These are phyloP conservation scores for Ciconia stormi DNA, from an alignment of 2,113 vertebrate species.

Conservation along the genomic window DNA sequence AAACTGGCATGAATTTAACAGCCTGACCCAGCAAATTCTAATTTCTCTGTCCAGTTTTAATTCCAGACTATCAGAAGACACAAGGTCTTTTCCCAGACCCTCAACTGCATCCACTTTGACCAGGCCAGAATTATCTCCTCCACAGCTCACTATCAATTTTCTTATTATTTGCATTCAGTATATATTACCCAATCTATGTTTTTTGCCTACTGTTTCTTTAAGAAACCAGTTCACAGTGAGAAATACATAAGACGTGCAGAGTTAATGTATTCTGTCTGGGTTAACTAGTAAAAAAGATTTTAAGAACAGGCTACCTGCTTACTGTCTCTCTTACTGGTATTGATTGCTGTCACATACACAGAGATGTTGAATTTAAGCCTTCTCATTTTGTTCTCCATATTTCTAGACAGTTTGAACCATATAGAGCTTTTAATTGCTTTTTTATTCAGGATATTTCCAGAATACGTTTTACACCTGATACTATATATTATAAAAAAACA, in stretches of 20 bases:
- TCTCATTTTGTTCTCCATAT: neutral
- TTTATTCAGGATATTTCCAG: neutral
- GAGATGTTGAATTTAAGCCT: neutral
- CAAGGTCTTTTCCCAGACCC: neutral
- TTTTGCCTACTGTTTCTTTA: neutral
- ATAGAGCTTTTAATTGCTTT: neutral
- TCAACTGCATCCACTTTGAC: neutral
- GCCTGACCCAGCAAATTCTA: neutral
- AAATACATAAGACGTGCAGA: accelerated
- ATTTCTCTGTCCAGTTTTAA: neutral
- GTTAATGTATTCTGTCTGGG: neutral
- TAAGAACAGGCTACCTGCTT: neutral
- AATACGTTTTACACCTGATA: neutral
- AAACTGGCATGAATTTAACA: neutral
- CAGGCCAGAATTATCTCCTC: neutral
- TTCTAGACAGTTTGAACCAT: neutral
- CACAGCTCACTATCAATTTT: neutral
- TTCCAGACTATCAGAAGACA: neutral
- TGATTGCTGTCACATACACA: neutral
- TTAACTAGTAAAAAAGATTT: neutral
- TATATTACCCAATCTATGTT: neutral
- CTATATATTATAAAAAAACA: neutral
- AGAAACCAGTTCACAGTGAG: neutral
- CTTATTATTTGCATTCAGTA: neutral
- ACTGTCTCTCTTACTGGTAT: neutral